Base-by-base conservation (phyloP, 1,140 invertebrate genomes). In the Euglossa dilemma region DNA sequence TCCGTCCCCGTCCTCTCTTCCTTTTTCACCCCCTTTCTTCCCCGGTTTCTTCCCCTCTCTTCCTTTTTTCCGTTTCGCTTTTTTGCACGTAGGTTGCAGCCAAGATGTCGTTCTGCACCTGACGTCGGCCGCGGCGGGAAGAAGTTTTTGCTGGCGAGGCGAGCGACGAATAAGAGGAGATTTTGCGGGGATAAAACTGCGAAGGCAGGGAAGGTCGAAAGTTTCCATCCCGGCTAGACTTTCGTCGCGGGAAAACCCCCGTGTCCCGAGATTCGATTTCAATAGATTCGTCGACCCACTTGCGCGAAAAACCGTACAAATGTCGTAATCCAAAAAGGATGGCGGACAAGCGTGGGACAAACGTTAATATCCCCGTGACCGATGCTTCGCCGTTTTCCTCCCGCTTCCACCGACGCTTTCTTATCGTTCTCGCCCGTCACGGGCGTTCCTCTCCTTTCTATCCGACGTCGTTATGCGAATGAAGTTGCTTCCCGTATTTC, bases 101-200 rank as follows among this genome's bases (percentile, higher is more conserved):
- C 66, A 78, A 52, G 50, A 83, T 59, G 71, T 59, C 64, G 59
- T 50, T 63, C 78, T 83, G 86, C 84, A 85, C 66, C 79, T 88
- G 85, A 87, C 86, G 70, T 81, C 57, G 79, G 54, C 74, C 64
- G 57, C 43, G 63, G 47, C 59, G 74, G 25, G 59, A 56, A 78
- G 59, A 80, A 87, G 72, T 87, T 87, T 84, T 83, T 86, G 75
- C 87, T 67, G 45, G 59, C 73, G 84, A 89, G 69, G 66, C 72
- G 75, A 86, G 80, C 78, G 83, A 80, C 76, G 84, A 87, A 77
- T 85, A 88, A 87, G 59, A 82, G 80, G 23, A 87, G 87, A 88
- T 87, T 87, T 87, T 63, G 70, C 61, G n/a, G 63, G 76, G 84
- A 88, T 89, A 88, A 88, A 89, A 85, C 87, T 72, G 47, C 77